These are phyloP conservation scores for Merops nubicus DNA, from an alignment of 2,113 vertebrate species.

Conservation along the genomic window DNA sequence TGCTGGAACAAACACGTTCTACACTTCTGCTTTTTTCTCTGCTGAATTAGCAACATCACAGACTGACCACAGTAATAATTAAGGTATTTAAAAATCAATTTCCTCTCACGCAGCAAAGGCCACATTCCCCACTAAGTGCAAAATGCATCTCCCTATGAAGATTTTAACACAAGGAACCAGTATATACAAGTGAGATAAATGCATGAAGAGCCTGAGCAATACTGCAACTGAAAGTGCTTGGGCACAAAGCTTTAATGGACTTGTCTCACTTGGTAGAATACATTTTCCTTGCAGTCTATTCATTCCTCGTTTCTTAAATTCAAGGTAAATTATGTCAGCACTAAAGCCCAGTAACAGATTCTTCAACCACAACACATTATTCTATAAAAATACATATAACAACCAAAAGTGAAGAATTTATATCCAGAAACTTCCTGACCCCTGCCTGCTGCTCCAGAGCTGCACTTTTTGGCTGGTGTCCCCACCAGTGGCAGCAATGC, in stretches of 20 bases:
- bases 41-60: background rate
- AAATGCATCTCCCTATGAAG: background rate
- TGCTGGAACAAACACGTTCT: background rate
- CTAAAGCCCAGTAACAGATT: background rate
- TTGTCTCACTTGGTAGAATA: background rate
- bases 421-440: background rate
- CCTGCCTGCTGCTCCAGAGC: background rate
- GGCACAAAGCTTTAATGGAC: background rate
- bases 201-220: background rate
- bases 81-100: background rate
- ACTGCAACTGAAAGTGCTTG: background rate
- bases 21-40: background rate
- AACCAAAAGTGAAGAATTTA: background rate
- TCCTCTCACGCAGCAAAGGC: rapidly evolving
- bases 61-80: background rate
- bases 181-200: background rate
- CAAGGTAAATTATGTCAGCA: background rate
- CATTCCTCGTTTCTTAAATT: background rate
- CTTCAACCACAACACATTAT: background rate
- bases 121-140: background rate
- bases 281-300: background rate
- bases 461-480: rapidly evolving
- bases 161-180: background rate
- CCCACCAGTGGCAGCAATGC: rapidly evolving
- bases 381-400: background rate